Evolutionary conservation across 2,797 vertebrate genomes (phyloP), one percentile per base, ranked within the genome.

Genomic region (Rhincodon typus): DNA sequence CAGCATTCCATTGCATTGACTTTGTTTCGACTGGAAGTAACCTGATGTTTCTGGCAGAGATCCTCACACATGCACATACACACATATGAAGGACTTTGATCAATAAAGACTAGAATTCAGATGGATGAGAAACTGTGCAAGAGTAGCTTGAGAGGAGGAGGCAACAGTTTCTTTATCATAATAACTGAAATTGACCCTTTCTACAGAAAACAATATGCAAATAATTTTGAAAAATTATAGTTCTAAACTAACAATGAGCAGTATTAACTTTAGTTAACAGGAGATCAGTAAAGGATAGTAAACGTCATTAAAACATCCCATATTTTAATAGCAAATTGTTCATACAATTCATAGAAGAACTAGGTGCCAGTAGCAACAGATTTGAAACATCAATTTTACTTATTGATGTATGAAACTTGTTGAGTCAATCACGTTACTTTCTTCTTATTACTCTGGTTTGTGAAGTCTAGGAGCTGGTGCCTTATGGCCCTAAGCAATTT

Each of bases 401-500:
- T 25, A 25, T 46, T 84, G 38, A 84, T 46, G 21, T 84, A 25
- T 46, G 38, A 46, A 46, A 84, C 4, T 46, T 84, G 1, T 46
- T 10, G 38, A 84, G 42, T 23, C 21, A 84, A 84, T 7, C 5
- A 46, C 10, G 42, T 19, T 23, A 46, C 38, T 10, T 84, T 84
- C 82, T 84, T 46, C 21, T 84, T 38, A 84, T 46, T 46, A 19
- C 23, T 84, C 25, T 84, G 21, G 7, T 84, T 84, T 84, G 34
- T 77, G 10, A 77, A n/a, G n/a, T 13, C 15, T 30, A n/a, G 38
- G 82, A 2, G 21, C 82, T 84, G 79, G 17, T 84, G 82, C 6
- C 21, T 97, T 96, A 96, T 97, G 97, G 91, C 96, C 97, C 97
- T 97, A 97, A 97, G 96, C 97, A 97, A 97, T 97, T 97, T 96